phyloP scores from a whole-genome alignment of 2,888 invertebrate species.

The Catocala sponsa region DNA sequence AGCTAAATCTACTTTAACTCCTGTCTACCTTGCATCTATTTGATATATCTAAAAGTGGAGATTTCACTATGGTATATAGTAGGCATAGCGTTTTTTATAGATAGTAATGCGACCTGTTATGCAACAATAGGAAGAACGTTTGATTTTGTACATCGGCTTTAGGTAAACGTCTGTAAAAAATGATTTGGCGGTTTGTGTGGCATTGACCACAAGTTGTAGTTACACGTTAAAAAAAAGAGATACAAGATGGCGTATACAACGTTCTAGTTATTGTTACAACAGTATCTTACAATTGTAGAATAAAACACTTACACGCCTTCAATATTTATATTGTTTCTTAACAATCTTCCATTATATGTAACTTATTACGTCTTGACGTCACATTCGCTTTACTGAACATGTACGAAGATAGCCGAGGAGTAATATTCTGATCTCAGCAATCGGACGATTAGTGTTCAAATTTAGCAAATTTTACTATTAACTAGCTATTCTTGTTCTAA shows the following conservation, averaged over 20 bases:
- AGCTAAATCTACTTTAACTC: neutral
- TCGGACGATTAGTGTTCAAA: neutral
- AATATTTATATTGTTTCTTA: too few species aligned
- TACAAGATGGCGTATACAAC: too few species aligned
- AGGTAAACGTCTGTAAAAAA: too few species aligned
- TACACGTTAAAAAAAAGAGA: too few species aligned
- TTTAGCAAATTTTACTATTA: neutral
- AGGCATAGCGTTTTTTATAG: neutral
- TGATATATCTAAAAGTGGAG: neutral
- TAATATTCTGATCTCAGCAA: neutral
- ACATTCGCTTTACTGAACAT: neutral
- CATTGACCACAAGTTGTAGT: too few species aligned
- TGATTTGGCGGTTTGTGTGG: too few species aligned
- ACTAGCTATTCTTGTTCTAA: constrained; percentile 8
- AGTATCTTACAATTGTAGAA: too few species aligned
- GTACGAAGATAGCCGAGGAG: neutral
- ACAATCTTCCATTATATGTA: too few species aligned
- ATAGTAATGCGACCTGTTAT: neutral
- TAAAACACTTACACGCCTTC: too few species aligned
- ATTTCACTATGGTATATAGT: neutral
- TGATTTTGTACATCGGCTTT: too few species aligned
- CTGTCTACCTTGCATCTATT: neutral
- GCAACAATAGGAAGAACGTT: neutral
- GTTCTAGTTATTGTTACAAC: too few species aligned
- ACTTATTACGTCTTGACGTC: too few species aligned